Base-by-base conservation (phyloP, 1,140 invertebrate genomes). In the Drosophila mayri region DNA sequence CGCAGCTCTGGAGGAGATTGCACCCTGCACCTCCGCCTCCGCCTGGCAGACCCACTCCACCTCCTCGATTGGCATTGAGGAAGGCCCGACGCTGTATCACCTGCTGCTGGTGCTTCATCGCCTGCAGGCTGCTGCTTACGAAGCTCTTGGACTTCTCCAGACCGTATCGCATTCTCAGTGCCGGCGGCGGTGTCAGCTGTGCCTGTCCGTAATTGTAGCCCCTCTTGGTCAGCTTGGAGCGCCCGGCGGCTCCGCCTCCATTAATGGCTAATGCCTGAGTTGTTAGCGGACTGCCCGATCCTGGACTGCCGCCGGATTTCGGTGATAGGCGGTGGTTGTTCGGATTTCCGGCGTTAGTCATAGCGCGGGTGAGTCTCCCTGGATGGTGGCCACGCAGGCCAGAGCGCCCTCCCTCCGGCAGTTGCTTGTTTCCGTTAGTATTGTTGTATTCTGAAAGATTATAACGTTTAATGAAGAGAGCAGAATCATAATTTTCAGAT, bases 171-270 rank as follows among this genome's bases (percentile, higher is more conserved):
- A 86, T 60, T 1, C 65, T 79, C 38, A 80, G n/a, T 10, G 75
- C 72, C 0, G 76, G 77, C 20, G 75, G 65, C 14, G 80, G 76
- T 12, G 73, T 76, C 25, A 80, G 28, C 32, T 90, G 81, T 1
- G 77, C 94, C 86, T 73, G 93, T 8, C 87, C 84, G 47, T 92
- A 92, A 58, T 93, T 91, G 52, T 98, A 95, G 38, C 85, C 81
- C 0, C 85, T 72, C 14, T 90, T 90, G 4, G 77, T 47, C 30
- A 90, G 38, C 67, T 90, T 90, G 1, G 78, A 77, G 11, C 85
- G 77, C 10, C 71, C 72, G 4, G 70, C 44, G 9, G 55, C 52
- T 32, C 76, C 62, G 1, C 77, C 85, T 2, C 83, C 79, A 32
- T 79, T 81, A 14, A 90, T 84, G 49, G 85, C 73, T 47, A 90